A percentile compares a stretch with the other conserved stretches of the same genome.
phyloP scores from a whole-genome alignment of 2,113 vertebrate genomes.

The Entomyzon cyanotis region DNA sequence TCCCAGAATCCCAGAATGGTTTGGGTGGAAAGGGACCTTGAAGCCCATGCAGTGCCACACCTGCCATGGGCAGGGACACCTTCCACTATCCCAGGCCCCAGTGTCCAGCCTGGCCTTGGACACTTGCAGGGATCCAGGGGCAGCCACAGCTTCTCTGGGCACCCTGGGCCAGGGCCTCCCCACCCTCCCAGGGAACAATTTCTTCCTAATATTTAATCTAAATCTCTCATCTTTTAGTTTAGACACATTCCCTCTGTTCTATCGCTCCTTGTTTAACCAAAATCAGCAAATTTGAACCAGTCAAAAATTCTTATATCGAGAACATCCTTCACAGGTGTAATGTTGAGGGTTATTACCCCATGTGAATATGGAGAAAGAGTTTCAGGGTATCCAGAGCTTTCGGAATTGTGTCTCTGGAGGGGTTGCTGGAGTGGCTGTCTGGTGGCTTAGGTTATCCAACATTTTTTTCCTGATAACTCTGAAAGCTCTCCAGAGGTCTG shows the following conservation, averaged over 20 bases:
- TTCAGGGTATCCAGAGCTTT: background rate
- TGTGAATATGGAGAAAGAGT: background rate
- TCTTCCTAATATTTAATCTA: background rate
- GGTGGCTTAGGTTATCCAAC: background rate
- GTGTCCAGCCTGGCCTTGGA: background rate
- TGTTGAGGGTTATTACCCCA: background rate
- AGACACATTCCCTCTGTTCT: background rate
- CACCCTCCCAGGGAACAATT: background rate
- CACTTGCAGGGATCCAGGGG: background rate
- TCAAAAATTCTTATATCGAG: rapidly evolving
- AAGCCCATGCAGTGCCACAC: background rate
- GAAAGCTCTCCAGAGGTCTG: background rate
- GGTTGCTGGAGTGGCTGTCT: background rate
- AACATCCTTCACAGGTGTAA: background rate
- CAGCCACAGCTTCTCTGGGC: background rate
- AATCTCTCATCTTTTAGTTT: background rate
- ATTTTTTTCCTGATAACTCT: background rate
- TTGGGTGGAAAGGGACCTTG: background rate
- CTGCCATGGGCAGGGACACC: background rate
- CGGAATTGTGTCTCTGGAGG: background rate
- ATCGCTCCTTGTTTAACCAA: background rate
- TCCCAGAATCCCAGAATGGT: background rate
- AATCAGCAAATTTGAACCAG: background rate
- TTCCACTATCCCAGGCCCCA: rapidly evolving
- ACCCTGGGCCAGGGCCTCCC: background rate